Percentiles rank a stretch among this genome's conserved stretches.
Conservation (phyloP, 2,113 vertebrate species). For the Okapia johnstoni region DNA sequence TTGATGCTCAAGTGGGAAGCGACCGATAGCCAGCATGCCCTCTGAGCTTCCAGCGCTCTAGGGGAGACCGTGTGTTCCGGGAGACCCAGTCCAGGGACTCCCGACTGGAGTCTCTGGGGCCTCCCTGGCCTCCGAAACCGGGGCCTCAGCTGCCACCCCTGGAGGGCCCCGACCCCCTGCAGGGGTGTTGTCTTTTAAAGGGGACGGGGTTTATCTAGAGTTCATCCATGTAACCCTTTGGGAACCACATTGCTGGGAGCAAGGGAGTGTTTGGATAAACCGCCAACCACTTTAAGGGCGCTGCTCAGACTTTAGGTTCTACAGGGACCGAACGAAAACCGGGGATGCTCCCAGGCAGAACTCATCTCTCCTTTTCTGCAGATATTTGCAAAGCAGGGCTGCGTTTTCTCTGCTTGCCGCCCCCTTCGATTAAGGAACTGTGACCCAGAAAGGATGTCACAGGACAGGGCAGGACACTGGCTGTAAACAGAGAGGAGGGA, state of each 20-base stretch:
- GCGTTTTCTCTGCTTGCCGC: background rate
- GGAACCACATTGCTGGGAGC: background rate
- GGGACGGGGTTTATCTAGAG: fast-evolving
- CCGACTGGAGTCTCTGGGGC: fast-evolving
- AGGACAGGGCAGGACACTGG: background rate
- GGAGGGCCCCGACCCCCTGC: fast-evolving
- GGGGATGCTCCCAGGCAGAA: fast-evolving
- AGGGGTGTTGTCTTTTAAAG: background rate
- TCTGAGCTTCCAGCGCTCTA: fast-evolving
- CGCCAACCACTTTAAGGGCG: background rate
- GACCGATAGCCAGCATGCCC: fast-evolving
- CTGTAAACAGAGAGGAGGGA: background rate
- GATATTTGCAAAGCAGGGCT: background rate
- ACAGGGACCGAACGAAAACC: fast-evolving
- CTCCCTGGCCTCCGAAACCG: background rate
- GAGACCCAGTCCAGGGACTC: background rate
- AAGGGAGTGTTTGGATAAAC: background rate
- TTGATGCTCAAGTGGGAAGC: background rate
- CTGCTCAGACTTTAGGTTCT: background rate
- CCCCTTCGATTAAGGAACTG: background rate
- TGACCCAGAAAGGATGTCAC: background rate
- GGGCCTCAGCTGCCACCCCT: background rate
- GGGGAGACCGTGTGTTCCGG: fast-evolving
- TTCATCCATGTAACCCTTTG: background rate
- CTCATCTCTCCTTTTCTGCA: background rate